Base-by-base conservation (phyloP, 2,888 invertebrate species). In the Ectemnius lituratus region DNA sequence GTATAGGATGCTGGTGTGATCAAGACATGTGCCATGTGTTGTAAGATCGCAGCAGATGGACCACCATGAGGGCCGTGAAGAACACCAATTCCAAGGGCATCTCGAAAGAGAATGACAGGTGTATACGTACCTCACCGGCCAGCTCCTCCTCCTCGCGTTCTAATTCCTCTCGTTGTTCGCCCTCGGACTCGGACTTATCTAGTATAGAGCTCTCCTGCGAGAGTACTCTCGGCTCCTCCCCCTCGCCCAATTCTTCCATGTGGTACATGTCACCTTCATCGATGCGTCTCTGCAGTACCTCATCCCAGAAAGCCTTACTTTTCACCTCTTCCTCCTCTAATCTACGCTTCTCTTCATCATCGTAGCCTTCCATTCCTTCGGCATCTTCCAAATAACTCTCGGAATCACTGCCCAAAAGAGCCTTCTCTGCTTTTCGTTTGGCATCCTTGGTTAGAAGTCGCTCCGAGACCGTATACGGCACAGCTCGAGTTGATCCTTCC, bases 71-170 rank as follows among this genome's bases (percentile, higher is more conserved):
- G 73, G 81, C 83, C 79, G 78, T 75, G 76, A 83, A 61, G 67
- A 83, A 80, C 73, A 78, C 80, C 70, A 81, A 78, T 82, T 79
- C 78, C 68, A 76, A 62, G 62, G 81, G 75, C 62, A 83, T 64
- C 70, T 80, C 62, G 73, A 85, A 70, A 66, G 67, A 70, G 75
- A 74, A 82, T 70, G 84, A 81, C 75, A 81, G 72, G 80, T 83
- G 82, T 78, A 81, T 77, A 79, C 83, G 73, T 80, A 86, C 86
- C 87, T 86, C 86, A 56, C 68, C 68, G 58, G 85, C 80, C 65
- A 85, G 78, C 67, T 84, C 86, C 70, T 69, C 70, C 60, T 81
- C 72, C 67, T 78, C 73, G 73, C 82, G 77, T 75, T 84, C 84
- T 46, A 78, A 73, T 56, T 78, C 78, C 58, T 63, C 69, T 52